Base-by-base conservation (phyloP, 2,888 invertebrate genomes). In the Cyclophora albipunctata region DNA sequence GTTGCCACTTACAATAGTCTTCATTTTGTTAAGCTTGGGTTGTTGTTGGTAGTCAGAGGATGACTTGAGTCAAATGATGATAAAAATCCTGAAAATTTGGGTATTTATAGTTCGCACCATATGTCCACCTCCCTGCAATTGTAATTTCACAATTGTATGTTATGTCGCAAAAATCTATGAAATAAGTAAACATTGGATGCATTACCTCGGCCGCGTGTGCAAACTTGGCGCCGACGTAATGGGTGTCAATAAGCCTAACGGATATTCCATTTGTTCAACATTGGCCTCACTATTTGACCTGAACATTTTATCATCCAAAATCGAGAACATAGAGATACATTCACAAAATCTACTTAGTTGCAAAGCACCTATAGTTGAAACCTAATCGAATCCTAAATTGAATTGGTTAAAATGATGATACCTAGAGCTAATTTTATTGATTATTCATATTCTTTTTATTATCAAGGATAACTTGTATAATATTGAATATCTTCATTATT, bases 121-220 rank as follows among this genome's bases (percentile, higher is more conserved):
- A 67, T 66, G 65, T 57, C 85, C 84, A 82, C 83, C 84, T 78
- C 84, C 77, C 71, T 70, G 62, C 71, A 70, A 66, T 79, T 67
- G 72, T 75, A 70, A 71, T 84, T 82, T 78, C 84, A 75, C 78
- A 84, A 82, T 77, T 65, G 74, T 72, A 74, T 73, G 73, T 69
- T 74, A 73, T 82, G 81, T 80, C 82, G 81, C 76, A 81, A 85
- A 66, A 84, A 79, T 84, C 74, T 75, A 84, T 84, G 84, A 85
- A 83, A 85, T 84, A 81, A 77, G 86, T 82, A 86, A 88, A 87
- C 81, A 87, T 71, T 75, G 69, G 70, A 71, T 81, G 76, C 84
- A 84, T 86, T 84, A 83, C 82, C 84, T 81, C 78, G 75, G 67
- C 69, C 69, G 71, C 74, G 74, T 82, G 81, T 78, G 84, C 78